A percentile compares a stretch with the other conserved stretches of the same genome.
Evolutionary conservation across 1,140 invertebrate species (phyloP).

Genomic region (Eciton burchellii): DNA sequence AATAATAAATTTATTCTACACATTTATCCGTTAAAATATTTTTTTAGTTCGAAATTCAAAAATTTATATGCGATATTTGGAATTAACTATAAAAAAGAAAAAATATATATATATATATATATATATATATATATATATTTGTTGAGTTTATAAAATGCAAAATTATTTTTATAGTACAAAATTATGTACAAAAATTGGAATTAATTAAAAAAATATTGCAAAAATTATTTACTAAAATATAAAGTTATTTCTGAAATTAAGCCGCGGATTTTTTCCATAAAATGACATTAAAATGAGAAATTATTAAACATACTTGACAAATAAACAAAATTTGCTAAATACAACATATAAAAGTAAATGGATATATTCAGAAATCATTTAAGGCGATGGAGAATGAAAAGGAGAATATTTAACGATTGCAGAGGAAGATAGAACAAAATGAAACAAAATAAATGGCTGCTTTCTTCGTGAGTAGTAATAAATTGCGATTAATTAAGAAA

Average conservation of each 20-base stretch:
- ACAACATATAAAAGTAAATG: constrained; percentile 28
- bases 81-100: constrained; percentile 49
- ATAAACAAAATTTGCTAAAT: constrained; percentile 34
- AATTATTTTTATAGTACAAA: constrained; percentile 58
- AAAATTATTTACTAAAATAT: constrained; percentile 32
- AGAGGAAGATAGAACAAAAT: constrained; percentile 19
- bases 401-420: constrained; percentile 3
- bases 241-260: constrained; percentile 44
- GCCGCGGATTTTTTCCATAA: constrained; percentile 29
- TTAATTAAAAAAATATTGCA: constrained; percentile 36
- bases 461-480: constrained; percentile 59
- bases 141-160: constrained; percentile 43
- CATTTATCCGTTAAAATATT: constrained; percentile 38
- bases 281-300: constrained; percentile 32
- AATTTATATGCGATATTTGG: constrained; percentile 48
- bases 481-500: constrained; percentile 64
- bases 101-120: too few relatives aligned
- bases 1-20: constrained; percentile 46
- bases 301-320: neutral
- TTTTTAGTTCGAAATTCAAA: constrained; percentile 42
- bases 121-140: neutral
- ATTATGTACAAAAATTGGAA: constrained; percentile 39
- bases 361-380: constrained; percentile 10
- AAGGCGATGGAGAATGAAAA: neutral
- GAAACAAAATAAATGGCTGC: constrained; percentile 28